Evolutionary conservation across 2,888 invertebrate species (phyloP), one percentile per base, ranked within the genome.

Genomic region (Tinea pellionella): DNA sequence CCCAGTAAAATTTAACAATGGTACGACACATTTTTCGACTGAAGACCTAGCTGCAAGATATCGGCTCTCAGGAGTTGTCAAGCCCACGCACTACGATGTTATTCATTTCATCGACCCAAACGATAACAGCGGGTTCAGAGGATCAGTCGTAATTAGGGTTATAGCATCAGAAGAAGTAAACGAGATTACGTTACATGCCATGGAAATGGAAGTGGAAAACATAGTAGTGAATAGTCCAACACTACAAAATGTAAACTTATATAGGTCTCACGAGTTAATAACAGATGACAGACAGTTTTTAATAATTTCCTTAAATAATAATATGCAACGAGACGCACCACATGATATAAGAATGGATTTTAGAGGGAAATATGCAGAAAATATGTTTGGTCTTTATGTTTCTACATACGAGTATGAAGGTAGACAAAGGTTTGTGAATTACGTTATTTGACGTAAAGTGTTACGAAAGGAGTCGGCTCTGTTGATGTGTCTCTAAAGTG

Each of bases 301-400:
- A 15, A 87, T 74, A 12, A 81, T 92, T 9, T 68, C 70, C 0
- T 63, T 90, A n/a, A 70, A 61, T 0, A 66, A 66, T 0, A 55
- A 65, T 0, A 62, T 91, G 32, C 62, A 63, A 0, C 68, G 70
- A 0, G 75, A 80, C 0, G 72, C 73, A 13, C 75, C 74, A 0
- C 89, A 92, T 66, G 69, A 69, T 0, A 65, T 92, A 1, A 73
- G 81, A 61, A 90, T 93, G 62, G 70, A 79, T 0, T 94, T 90
- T 66, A 72, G 69, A 0, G 92, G 90, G 0, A 71, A 73, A 2
- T 89, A 92, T 61, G 89, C 89, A 37, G 81, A 81, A 15, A 88
- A 90, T 43, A 85, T 92, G 71, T 89, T 89, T 61, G 93, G 93
- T 16, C 87, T 93, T 24, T 92, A 92, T 64, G 77, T 89, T 24